Conservation (phyloP, 2,113 vertebrate genomes). For the pig (Sus scrofa) region DNA sequence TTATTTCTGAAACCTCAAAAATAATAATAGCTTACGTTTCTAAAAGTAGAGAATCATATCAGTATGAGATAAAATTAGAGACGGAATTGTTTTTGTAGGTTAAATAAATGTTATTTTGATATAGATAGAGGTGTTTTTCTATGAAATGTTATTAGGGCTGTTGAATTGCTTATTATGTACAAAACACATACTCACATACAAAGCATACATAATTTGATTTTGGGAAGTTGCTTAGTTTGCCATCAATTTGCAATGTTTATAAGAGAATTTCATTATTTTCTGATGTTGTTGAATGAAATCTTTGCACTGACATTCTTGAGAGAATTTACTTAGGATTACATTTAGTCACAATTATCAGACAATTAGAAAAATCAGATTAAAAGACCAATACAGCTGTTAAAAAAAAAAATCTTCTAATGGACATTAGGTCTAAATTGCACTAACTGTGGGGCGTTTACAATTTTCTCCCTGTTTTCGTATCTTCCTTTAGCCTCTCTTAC, state of each 20-base stretch:
- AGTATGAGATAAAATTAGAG: slow-evolving; percentile 9
- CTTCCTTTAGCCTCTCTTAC: neutral
- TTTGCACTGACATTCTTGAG: slow-evolving; percentile 77
- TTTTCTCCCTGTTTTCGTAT: slow-evolving; percentile 28
- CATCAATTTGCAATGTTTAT: slow-evolving; percentile 80
- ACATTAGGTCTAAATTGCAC: slow-evolving; percentile 30
- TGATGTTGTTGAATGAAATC: slow-evolving; percentile 77
- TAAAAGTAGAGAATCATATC: slow-evolving; percentile 24
- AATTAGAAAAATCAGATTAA: slow-evolving; percentile 75
- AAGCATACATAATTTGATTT: slow-evolving; percentile 86
- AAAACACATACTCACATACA: slow-evolving; percentile 77
- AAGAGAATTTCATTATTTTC: slow-evolving; percentile 84
- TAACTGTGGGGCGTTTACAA: slow-evolving; percentile 31
- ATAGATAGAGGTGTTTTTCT: slow-evolving; percentile 76
- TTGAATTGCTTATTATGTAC: slow-evolving; percentile 86
- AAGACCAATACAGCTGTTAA: slow-evolving; percentile 30
- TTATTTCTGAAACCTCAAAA: slow-evolving; percentile 48
- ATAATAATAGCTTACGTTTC: slow-evolving; percentile 8
- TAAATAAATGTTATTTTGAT: slow-evolving; percentile 69
- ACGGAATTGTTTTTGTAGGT: slow-evolving; percentile 24
- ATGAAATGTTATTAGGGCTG: slow-evolving; percentile 84
- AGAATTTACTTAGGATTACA: slow-evolving; percentile 73
- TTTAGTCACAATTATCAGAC: slow-evolving; percentile 75
- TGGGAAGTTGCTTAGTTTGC: slow-evolving; percentile 83
- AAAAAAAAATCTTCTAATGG: neutral